Base-by-base conservation (phyloP, 2,888 invertebrate genomes). In the Endomychus coccineus region DNA sequence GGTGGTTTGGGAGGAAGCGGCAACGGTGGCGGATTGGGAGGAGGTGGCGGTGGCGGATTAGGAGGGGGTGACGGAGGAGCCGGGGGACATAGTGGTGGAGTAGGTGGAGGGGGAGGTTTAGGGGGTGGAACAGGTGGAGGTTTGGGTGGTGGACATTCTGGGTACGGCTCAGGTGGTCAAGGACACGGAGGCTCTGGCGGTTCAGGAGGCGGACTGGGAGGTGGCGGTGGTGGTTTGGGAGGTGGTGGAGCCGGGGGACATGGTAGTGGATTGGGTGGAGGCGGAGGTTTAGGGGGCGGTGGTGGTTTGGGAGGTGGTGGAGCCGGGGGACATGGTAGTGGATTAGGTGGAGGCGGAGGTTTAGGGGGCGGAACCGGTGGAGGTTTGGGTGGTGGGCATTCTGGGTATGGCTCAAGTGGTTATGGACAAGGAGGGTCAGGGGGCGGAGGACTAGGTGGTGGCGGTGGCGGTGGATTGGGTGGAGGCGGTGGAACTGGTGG, bases 291-390 rank as follows among this genome's bases (percentile, higher is more conserved):
- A 17, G 39, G 40, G 19, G 27, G 27, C 16, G 34, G 40, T 12
- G 33, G 68, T 61, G 69, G 62, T 67, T 68, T 67, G 69, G 67
- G 69, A 67, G 70, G 68, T 67, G 67, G 65, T 62, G 56, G 58
- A 60, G 39, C 38, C 16, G 12, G 30, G 23, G 39, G 34, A 27
- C 66, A 37, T 31, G 42, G 41, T 59, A 64, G 64, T 62, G 62
- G 58, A 61, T 37, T 36, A 12, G 33, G 35, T 9, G 31, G 27
- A 14, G 39, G 36, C 17, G 40, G 37, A 4, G 32, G 31, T 11
- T 16, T 22, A 13, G 41, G 38, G 6, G 34, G 34, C 13, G 23
- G 22, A 14, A 29, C 22, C 9, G 40, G 40, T 13, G 37, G 34
- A 6, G 17, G 16, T n/a, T 23, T 11, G 11, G 38, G 42, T 9